Evolutionary conservation across 2,888 invertebrate species (phyloP), one percentile per base, ranked within the genome.

Genomic region (Morpho deidamia): DNA sequence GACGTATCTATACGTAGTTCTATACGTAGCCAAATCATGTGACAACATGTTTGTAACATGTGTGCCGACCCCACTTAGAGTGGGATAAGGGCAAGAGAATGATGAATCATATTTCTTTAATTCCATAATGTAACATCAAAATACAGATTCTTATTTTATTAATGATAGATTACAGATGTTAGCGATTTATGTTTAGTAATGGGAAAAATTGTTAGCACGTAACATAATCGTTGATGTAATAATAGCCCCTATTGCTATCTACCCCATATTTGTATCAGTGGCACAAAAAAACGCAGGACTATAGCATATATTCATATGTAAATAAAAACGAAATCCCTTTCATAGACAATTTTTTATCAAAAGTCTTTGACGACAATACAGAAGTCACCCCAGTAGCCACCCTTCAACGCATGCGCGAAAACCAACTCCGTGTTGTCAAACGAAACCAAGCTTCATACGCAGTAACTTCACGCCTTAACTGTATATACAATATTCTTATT

Each of bases 401-500:
- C 86, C 84, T 65, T 74, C 60, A 62, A 67, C 88, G 87, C 88
- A 85, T 87, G 88, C 88, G 87, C 68, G 51, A 56, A 60, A 51
- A 52, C 62, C 59, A 81, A 86, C 84, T 85, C 86, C 86, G 82
- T 68, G 67, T 44, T 56, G 68, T 42, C 53, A 74, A 72, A 62
- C 57, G 52, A 70, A 64, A 78, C 83, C 83, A 84, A 79, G 85
- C 86, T 72, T 74, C 67, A 76, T 66, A 72, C 76, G 74, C 77
- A 71, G 70, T 74, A 89, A 89, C 88, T 87, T 88, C 87, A 78
- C 76, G 70, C 76, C 67, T 69, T 73, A 74, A 70, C 78, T 84
- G 83, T 87, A 85, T 83, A 85, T 86, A 88, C 80, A 81, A 86
- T 80, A 84, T 79, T 69, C 72, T 67, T 72, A 72, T 78, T 77